These are phyloP conservation scores for Neuroterus valhalla DNA, from an alignment of 1,140 invertebrate genomes.

Conservation along the genomic window DNA sequence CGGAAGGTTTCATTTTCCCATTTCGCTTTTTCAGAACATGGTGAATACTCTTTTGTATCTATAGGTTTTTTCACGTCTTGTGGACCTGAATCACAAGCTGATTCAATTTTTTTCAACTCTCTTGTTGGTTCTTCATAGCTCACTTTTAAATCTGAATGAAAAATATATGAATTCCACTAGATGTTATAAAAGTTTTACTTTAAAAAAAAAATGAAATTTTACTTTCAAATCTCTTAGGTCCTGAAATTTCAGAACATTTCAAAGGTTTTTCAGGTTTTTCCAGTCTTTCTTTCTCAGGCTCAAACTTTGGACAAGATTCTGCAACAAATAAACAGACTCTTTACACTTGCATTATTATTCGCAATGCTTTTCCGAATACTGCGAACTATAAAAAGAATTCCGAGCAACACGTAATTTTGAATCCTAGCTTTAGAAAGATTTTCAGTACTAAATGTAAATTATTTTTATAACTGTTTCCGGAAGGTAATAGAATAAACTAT, in stretches of 20 bases:
- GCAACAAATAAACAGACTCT: background rate
- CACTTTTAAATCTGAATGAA: background rate
- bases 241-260: conserved; percentile 5
- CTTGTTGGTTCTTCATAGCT: background rate
- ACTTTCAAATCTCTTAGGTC: background rate
- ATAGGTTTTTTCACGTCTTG: background rate
- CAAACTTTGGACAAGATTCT: background rate
- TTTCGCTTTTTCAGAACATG: background rate
- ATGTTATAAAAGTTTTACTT: too few relatives aligned
- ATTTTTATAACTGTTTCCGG: too few relatives aligned
- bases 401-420: too few relatives aligned
- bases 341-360: background rate
- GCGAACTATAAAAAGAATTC: too few relatives aligned
- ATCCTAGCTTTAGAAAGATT: too few relatives aligned
- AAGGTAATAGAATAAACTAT: too few relatives aligned
- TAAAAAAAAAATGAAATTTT: background rate
- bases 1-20: background rate
- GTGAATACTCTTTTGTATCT: background rate
- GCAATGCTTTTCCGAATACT: too few relatives aligned
- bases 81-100: background rate
- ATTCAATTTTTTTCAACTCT: background rate
- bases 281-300: too few relatives aligned
- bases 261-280: conserved; percentile 12
- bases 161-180: background rate
- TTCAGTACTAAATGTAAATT: too few relatives aligned